A percentile compares a stretch with the other conserved stretches of the same genome.
phyloP scores from a whole-genome alignment of 1,140 invertebrate species.

The Proales similis region DNA sequence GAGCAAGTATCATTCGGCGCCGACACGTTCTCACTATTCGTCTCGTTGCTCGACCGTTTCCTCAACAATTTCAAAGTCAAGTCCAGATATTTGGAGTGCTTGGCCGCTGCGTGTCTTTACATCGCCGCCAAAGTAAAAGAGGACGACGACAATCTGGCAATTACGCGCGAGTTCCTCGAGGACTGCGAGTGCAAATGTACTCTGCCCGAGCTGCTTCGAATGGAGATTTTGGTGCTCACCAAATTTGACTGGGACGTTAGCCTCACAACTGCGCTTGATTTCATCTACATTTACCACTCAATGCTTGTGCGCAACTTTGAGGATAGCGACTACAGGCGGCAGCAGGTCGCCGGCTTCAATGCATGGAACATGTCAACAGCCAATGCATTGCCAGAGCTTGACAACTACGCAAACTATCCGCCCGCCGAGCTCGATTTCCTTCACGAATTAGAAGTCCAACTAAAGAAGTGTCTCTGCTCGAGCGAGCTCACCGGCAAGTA shows the following conservation, averaged over 20 bases:
- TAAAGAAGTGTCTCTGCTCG: conserved; percentile 11
- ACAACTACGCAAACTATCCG: too few species aligned
- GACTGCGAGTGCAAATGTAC: conserved; percentile 49
- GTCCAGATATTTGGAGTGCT: conserved; percentile 51
- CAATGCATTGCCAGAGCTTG: too few species aligned
- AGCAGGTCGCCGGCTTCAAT: too few species aligned
- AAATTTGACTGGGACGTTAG: conserved; percentile 50
- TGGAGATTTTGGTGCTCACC: conserved; percentile 50
- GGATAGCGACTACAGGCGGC: too few species aligned
- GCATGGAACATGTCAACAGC: too few species aligned
- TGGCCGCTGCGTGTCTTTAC: conserved; percentile 49
- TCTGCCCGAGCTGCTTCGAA: conserved; percentile 49
- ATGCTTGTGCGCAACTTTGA: conserved; percentile 4
- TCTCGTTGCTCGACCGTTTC: conserved; percentile 11
- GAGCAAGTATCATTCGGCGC: conserved; percentile 1
- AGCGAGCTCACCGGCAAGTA: conserved; percentile 8
- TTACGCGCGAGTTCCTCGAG: conserved; percentile 48
- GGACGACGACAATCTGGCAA: conserved; percentile 53
- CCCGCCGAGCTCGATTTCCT: conserved; percentile 34
- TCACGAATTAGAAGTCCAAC: neutral
- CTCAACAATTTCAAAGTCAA: conserved; percentile 30
- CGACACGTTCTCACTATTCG: conserved; percentile 24
- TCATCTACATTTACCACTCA: conserved; percentile 45
- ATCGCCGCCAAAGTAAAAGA: conserved; percentile 53
- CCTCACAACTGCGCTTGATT: conserved; percentile 47